A percentile compares a stretch with the other conserved stretches of the same genome.
phyloP scores from a whole-genome alignment of 2,113 vertebrate genomes.

The Hystrix brachyura region DNA sequence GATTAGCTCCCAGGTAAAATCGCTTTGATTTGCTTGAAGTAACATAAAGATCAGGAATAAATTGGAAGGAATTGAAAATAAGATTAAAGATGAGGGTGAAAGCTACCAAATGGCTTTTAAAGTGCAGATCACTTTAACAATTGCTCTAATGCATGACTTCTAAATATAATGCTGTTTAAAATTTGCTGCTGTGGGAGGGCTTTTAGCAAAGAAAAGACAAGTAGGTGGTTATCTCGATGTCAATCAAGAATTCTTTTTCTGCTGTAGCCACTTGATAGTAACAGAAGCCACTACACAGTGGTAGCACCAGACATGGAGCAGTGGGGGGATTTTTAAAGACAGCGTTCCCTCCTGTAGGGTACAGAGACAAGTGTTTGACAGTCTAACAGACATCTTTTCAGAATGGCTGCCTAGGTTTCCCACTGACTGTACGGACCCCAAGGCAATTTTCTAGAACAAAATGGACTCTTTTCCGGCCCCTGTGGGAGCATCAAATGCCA shows the following conservation, averaged over 20 bases:
- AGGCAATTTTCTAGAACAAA: not conserved
- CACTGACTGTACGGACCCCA: not conserved
- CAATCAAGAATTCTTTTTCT: not conserved
- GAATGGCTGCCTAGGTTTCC: not conserved
- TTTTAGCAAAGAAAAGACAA: slow-evolving; percentile 2
- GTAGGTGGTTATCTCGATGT: not conserved
- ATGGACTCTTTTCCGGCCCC: not conserved
- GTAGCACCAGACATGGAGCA: not conserved
- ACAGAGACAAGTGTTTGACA: not conserved
- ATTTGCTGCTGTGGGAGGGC: not conserved
- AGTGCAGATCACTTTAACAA: not conserved
- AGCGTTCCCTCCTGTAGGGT: not conserved
- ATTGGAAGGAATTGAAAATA: not conserved
- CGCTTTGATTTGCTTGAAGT: not conserved
- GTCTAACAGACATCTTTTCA: not conserved
- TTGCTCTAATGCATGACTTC: not conserved
- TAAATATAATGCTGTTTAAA: not conserved
- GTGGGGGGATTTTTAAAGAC: not conserved
- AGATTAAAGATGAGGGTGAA: not conserved
- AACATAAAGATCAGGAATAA: not conserved
- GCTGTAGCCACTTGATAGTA: not conserved
- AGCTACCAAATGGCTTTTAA: not conserved
- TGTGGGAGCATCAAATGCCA: not conserved
- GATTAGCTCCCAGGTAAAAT: not conserved
- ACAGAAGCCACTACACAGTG: not conserved